Evolutionary conservation across 1,140 invertebrate species (phyloP).

Genomic region (Pachyrhynchus sulphureomaculatus): DNA sequence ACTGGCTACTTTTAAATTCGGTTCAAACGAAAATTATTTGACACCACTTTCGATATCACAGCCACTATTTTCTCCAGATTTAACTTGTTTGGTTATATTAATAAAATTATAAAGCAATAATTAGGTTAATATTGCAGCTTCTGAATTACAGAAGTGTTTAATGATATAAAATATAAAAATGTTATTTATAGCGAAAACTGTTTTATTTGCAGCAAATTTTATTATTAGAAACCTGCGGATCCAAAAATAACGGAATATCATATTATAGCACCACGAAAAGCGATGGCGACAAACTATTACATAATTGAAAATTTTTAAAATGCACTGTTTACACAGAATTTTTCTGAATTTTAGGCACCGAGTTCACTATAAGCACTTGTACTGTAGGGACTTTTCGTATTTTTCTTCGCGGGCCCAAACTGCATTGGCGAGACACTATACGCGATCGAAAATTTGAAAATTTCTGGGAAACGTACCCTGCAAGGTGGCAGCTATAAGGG

Average conservation of each 20-base stretch:
- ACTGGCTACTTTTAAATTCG: conserved; percentile 40
- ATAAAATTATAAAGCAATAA: conserved; percentile 1
- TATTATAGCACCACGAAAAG: conserved; percentile 36
- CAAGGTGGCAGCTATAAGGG: conserved; percentile 49
- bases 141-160: too few relatives aligned
- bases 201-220: conserved; percentile 42
- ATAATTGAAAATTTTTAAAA: conserved; percentile 32
- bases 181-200: conserved; percentile 38
- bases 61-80: conserved; percentile 29
- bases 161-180: too few relatives aligned
- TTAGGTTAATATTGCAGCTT: neutral
- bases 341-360: conserved; percentile 9
- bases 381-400: conserved; percentile 5
- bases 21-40: conserved; percentile 20
- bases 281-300: conserved; percentile 37
- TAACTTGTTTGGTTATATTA: conserved; percentile 11
- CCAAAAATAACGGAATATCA: conserved; percentile 44
- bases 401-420: neutral
- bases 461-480: conserved; percentile 45
- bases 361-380: conserved; percentile 16
- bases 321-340: conserved; percentile 14
- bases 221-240: conserved; percentile 43
- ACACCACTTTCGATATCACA: conserved; percentile 21
- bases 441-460: conserved; percentile 8
- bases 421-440: neutral